phyloP scores from a whole-genome alignment of 2,888 invertebrate species.

The Lepidonotus clava region DNA sequence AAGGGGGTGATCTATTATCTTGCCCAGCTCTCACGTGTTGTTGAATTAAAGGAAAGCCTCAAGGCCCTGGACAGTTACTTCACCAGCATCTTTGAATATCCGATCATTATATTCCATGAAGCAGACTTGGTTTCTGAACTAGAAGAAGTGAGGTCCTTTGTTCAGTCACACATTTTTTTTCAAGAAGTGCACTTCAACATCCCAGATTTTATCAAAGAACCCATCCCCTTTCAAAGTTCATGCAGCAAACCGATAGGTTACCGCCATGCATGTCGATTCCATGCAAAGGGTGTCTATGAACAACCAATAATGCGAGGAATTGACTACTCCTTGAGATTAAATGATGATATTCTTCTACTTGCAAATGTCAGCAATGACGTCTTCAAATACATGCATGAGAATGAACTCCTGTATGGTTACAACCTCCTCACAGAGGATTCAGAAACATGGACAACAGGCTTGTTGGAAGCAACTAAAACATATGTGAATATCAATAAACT shows the following conservation, averaged over 20 bases:
- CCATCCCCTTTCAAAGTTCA: slow-evolving; percentile 43
- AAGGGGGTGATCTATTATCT: slow-evolving; percentile 61
- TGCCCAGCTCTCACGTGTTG: slow-evolving; percentile 46
- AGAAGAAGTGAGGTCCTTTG: neutral
- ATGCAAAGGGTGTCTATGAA: slow-evolving; percentile 63
- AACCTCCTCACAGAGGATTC: slow-evolving; percentile 54
- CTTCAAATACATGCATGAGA: slow-evolving; percentile 60
- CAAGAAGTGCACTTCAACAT: slow-evolving; percentile 58
- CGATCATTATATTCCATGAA: slow-evolving; percentile 66
- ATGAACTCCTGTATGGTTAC: slow-evolving; percentile 62
- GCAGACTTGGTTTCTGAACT: neutral
- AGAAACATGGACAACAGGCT: slow-evolving; percentile 51
- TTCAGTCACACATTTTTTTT: slow-evolving; percentile 58
- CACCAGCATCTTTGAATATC: slow-evolving; percentile 62
- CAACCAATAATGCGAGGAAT: slow-evolving; percentile 60
- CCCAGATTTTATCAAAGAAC: slow-evolving; percentile 58
- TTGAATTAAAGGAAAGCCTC: slow-evolving; percentile 38
- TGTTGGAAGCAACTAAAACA: slow-evolving; percentile 62
- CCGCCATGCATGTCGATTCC: slow-evolving; percentile 67
- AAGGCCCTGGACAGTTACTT: slow-evolving; percentile 57
- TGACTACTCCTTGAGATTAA: slow-evolving; percentile 64
- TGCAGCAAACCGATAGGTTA: slow-evolving; percentile 60
- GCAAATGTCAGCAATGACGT: slow-evolving; percentile 62
- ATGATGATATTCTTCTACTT: slow-evolving; percentile 63
- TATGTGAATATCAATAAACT: slow-evolving; percentile 55